Percentiles rank a stretch among this genome's conserved stretches.
Conservation (phyloP, 2,797 vertebrate genomes). For the Alectoris magna region DNA sequence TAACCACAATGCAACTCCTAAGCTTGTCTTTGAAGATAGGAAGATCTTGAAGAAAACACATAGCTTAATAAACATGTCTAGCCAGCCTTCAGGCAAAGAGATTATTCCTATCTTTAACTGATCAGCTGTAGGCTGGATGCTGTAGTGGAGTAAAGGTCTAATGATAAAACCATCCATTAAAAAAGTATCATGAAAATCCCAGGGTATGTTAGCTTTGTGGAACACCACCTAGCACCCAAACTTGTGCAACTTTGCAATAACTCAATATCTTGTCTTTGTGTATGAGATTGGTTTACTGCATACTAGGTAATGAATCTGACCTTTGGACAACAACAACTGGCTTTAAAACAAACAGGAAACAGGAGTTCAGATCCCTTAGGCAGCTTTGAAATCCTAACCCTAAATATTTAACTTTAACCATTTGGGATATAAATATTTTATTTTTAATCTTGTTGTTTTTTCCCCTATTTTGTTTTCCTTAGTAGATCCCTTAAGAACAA, state of each 20-base stretch:
- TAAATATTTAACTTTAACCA: background rate
- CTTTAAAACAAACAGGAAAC: slow-evolving; percentile 14
- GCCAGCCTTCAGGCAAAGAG: background rate
- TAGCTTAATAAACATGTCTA: background rate
- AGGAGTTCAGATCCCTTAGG: background rate
- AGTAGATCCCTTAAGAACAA: no score
- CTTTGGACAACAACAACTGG: background rate
- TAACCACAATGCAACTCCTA: background rate
- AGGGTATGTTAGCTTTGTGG: background rate
- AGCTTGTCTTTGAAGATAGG: background rate
- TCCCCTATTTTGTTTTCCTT: no score
- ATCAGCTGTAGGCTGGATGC: background rate
- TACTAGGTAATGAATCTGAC: no score
- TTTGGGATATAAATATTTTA: background rate
- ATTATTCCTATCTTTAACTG: background rate
- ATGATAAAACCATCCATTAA: background rate
- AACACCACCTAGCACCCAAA: background rate
- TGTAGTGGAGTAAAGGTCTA: background rate
- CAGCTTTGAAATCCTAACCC: background rate
- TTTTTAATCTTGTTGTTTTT: background rate
- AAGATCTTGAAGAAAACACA: background rate
- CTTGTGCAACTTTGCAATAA: background rate
- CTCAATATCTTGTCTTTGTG: background rate
- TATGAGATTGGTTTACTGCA: no score
- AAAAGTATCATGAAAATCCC: background rate